phyloP scores from a whole-genome alignment of 2,888 invertebrate species.

The Toxonevra muliebris region DNA sequence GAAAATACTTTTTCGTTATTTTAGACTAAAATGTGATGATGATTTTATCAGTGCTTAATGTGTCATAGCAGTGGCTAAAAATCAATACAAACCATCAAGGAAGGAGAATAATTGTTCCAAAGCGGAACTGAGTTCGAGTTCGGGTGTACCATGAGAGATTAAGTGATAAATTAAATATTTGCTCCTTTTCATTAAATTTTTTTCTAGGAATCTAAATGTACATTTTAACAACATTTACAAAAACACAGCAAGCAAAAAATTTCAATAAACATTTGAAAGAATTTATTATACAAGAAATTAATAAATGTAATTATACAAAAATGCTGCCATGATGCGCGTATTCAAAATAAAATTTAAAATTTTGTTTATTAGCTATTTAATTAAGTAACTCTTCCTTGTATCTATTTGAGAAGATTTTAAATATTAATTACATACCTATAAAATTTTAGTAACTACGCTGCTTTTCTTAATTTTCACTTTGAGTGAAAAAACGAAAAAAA shows the following conservation, averaged over 20 bases:
- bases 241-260: not conserved
- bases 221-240: not conserved
- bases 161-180: slow-evolving; percentile 1
- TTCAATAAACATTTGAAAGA: not conserved
- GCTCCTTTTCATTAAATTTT: not conserved
- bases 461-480: no score
- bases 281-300: not conserved
- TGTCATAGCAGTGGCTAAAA: no score
- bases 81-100: no score
- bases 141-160: not conserved
- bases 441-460: no score
- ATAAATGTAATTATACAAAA: not conserved
- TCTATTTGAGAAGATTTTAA: no score
- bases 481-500: no score
- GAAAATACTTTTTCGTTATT: not conserved
- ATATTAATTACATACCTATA: no score
- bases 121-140: not conserved
- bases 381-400: no score
- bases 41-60: no score
- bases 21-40: slow-evolving; percentile 7
- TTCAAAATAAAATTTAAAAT: not conserved
- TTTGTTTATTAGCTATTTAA: no score
- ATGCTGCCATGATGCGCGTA: slow-evolving; percentile 13
- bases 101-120: no score
- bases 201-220: slow-evolving; percentile 2